phyloP scores from a whole-genome alignment of 2,113 vertebrate genomes.

The Calyptomena viridis region DNA sequence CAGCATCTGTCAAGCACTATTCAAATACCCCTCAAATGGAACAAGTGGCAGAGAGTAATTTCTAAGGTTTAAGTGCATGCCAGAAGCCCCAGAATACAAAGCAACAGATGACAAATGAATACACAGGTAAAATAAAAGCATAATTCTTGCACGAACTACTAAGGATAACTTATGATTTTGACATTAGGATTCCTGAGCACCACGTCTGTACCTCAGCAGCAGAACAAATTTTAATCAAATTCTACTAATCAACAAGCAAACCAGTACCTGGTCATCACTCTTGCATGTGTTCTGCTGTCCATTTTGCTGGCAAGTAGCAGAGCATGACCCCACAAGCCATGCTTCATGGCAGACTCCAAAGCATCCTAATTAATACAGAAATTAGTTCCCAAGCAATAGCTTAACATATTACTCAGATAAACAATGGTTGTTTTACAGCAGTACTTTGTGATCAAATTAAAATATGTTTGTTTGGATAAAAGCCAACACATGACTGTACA shows the following conservation, averaged over 20 bases:
- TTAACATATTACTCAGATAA: not conserved
- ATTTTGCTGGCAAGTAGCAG: slow-evolving; percentile 96
- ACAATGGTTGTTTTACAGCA: not conserved
- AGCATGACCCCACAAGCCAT: slow-evolving; percentile 93
- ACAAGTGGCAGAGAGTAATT: not conserved
- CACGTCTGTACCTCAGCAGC: not conserved
- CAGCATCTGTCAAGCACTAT: not conserved
- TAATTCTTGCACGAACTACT: not conserved
- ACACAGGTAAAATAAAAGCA: not conserved
- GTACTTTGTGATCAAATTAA: not conserved
- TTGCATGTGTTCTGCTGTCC: slow-evolving; percentile 93
- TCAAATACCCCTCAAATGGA: not conserved
- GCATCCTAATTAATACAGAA: slow-evolving; percentile 80
- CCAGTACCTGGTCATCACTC: slow-evolving; percentile 93
- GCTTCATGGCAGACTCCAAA: slow-evolving; percentile 96
- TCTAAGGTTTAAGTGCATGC: not conserved
- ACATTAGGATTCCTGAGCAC: not conserved
- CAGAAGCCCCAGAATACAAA: not conserved
- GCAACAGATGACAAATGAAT: not conserved
- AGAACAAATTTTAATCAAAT: not conserved
- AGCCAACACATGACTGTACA: not conserved
- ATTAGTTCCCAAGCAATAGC: not conserved
- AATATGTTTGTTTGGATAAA: not conserved
- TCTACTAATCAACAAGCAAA: not conserved
- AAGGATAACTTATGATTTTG: not conserved